Evolutionary conservation across 2,113 vertebrate species (phyloP).

Genomic region (Gallinago media): DNA sequence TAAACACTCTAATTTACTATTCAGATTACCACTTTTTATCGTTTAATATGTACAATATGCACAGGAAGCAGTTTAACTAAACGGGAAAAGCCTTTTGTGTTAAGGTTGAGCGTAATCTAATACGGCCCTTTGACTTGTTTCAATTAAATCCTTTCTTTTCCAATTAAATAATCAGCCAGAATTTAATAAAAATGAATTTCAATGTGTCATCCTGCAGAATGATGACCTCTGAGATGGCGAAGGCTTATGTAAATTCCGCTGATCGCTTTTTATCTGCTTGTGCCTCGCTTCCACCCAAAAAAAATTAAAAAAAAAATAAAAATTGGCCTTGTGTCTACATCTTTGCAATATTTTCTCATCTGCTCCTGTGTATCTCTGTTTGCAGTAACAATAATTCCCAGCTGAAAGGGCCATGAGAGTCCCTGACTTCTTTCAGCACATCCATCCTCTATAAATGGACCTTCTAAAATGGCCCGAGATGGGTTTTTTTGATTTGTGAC

Average conservation of each 20-base stretch:
- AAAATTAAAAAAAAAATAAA: neutral
- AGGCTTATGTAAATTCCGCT: conserved; percentile 62
- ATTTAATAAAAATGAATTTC: conserved; percentile 63
- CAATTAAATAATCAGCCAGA: conserved; percentile 67
- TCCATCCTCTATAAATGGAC: neutral
- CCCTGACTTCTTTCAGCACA: conserved; percentile 31
- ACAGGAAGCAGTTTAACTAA: conserved; percentile 9
- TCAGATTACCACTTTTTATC: neutral
- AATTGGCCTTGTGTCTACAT: conserved; percentile 27
- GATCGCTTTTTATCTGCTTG: conserved; percentile 62
- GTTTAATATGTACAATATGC: conserved; percentile 1
- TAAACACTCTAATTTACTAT: neutral
- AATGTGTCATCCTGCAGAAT: conserved; percentile 34
- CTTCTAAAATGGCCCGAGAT: neutral
- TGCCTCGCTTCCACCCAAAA: conserved; percentile 50
- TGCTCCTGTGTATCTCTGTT: conserved; percentile 36
- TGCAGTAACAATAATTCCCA: conserved; percentile 59
- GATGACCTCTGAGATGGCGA: conserved; percentile 66
- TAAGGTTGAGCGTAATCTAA: conserved; percentile 35
- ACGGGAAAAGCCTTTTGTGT: conserved; percentile 24
- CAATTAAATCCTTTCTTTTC: conserved; percentile 67
- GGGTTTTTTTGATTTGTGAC: neutral
- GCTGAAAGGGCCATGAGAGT: conserved; percentile 27
- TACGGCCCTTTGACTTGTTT: conserved; percentile 30
- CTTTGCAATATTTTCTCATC: conserved; percentile 70